Evolutionary conservation across 2,113 vertebrate species (phyloP).

Genomic region (Forbesichthys papilliferus): DNA sequence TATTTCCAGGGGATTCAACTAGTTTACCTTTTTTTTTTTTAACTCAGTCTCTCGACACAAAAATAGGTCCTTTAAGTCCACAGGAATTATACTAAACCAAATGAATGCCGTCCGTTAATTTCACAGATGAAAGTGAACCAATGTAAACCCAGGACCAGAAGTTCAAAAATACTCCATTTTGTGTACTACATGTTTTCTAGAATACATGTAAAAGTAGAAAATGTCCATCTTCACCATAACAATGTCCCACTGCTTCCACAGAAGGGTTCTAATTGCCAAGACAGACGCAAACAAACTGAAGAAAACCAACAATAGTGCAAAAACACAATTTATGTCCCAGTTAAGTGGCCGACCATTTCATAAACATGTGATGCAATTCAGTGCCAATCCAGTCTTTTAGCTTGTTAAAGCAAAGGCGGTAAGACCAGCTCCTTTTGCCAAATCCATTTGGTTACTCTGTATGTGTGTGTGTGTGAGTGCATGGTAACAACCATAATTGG

Average conservation of each 20-base stretch:
- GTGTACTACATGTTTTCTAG: background rate
- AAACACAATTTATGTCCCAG: constrained; percentile 7
- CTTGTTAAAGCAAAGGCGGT: constrained; percentile 42
- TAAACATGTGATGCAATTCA: constrained; percentile 4
- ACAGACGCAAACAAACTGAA: constrained; percentile 3
- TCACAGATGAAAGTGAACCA: too few species aligned
- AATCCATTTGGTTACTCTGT: constrained; percentile 16
- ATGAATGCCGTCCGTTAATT: too few species aligned
- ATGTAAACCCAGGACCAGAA: background rate
- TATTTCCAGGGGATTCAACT: background rate
- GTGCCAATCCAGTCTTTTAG: constrained; percentile 31
- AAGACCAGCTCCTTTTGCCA: constrained; percentile 28
- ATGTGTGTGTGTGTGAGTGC: constrained; percentile 8
- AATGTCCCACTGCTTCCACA: background rate
- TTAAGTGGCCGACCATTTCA: constrained; percentile 21
- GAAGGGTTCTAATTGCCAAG: constrained; percentile 10
- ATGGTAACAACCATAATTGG: constrained; percentile 36
- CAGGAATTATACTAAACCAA: background rate
- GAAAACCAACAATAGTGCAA: constrained; percentile 36
- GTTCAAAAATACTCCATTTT: constrained; percentile 1
- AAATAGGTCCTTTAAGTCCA: background rate
- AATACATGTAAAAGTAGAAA: background rate
- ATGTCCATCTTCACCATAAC: background rate
- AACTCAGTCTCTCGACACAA: constrained; percentile 1
- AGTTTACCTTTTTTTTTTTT: background rate